Base-by-base conservation (phyloP, 1,140 invertebrate species). In the Teleopsis dalmanni region DNA sequence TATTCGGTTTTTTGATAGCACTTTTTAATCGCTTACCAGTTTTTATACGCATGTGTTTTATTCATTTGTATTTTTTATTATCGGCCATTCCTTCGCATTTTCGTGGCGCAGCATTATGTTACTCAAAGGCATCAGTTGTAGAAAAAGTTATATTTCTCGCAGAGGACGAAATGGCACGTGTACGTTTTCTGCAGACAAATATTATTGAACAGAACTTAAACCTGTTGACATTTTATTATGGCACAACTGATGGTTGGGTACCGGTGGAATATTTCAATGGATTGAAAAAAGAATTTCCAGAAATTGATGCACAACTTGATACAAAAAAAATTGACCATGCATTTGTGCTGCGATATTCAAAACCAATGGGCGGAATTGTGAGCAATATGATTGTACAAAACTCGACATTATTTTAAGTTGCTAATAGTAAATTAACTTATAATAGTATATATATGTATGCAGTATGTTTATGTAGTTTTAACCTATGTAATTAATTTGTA, bases 171-270 rank as follows among this genome's bases (percentile, higher is more conserved):
- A 79, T 85, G 76, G 59, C 74, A 8, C 51, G 62, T 31, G 76
- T 86, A 0, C 73, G 71, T 37, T 76, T 81, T 31, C 54, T 83
- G 14, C 78, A 86, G 52, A 59, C 73, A n/a, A 62, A 76, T 16
- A 52, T 75, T 35, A 69, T 82, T 26, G 55, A 71, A 8, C 66
- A 78, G 35, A 71, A 82, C 59, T 62, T 76, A 25, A 55, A 73
- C 25, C 77, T 82, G 50, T 58, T 91, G 1, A 83, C 79, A 55
- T 77, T 89, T 22, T 89, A 88, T 62, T 91, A 89, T 71, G 85
- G 85, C 1, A 65, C 74, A 7, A 77, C 60, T 7, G 89, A 92
- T 65, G 74, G 76, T 1, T 93, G 89, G 89, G 81, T 81, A 48
- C 88, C 88, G 0, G 50, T 77, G 2, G 61, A 73, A 42, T 86